A percentile compares a stretch with the other conserved stretches of the same genome.
Evolutionary conservation across 1,140 invertebrate species (phyloP).

Genomic region (Tetraneura akinire): DNA sequence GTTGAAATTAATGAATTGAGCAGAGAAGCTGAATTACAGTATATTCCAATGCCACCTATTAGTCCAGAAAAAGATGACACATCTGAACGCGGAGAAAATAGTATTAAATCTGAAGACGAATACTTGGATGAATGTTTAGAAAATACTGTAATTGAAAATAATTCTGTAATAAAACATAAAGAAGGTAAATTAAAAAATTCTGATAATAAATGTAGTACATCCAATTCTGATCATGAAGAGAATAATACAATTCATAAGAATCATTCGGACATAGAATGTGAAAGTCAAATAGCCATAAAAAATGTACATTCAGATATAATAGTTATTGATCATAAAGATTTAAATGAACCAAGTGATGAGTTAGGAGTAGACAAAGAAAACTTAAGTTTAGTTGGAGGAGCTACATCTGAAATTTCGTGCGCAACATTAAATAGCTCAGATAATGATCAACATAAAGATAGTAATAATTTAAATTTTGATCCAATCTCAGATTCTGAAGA

Average conservation of each 20-base stretch:
- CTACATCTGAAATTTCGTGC: slow-evolving; percentile 32
- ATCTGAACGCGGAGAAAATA: slow-evolving; percentile 34
- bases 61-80: slow-evolving; percentile 56
- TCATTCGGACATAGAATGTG: slow-evolving; percentile 29
- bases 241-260: background rate
- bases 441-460: background rate
- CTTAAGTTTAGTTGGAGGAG: slow-evolving; percentile 12
- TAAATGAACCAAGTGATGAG: slow-evolving; percentile 1
- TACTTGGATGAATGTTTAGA: slow-evolving; percentile 63
- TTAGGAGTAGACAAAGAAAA: background rate
- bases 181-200: too few relatives aligned
- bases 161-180: slow-evolving; percentile 58
- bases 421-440: slow-evolving; percentile 33
- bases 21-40: slow-evolving; percentile 58
- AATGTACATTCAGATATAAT: background rate
- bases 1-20: slow-evolving; percentile 57
- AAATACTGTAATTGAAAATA: slow-evolving; percentile 57
- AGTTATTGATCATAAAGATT: background rate
- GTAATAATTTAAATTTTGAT: slow-evolving; percentile 20
- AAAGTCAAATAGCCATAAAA: slow-evolving; percentile 56
- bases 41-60: slow-evolving; percentile 59
- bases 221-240: slow-evolving; percentile 62
- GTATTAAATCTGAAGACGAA: slow-evolving; percentile 58
- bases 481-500: slow-evolving; percentile 48
- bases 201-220: slow-evolving; percentile 53